Evolutionary conservation across 1,140 invertebrate species (phyloP).

Genomic region (Diplogasteroides magnus): DNA sequence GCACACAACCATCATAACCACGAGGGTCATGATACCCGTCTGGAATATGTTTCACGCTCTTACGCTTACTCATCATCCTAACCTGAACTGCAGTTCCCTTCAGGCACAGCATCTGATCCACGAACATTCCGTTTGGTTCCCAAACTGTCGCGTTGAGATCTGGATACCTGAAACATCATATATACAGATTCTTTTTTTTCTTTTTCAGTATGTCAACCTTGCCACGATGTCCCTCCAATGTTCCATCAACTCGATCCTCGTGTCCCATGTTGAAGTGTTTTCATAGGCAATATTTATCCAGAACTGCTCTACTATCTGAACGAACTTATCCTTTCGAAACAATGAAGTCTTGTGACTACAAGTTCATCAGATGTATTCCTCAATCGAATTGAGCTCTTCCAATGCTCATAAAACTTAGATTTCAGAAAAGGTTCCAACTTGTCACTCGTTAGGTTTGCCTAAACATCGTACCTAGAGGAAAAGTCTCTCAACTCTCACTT

Average conservation of each 20-base stretch:
- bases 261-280: constrained; percentile 43
- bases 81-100: constrained; percentile 42
- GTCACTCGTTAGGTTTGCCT: not conserved
- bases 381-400: not conserved
- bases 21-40: constrained; percentile 56
- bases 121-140: constrained; percentile 52
- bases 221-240: constrained; percentile 43
- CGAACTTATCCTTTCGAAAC: constrained; percentile 10
- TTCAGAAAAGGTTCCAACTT: constrained; percentile 32
- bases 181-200: too few relatives aligned
- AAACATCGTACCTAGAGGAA: too few relatives aligned
- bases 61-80: not conserved
- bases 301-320: constrained; percentile 31
- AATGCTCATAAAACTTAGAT: constrained; percentile 41
- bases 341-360: constrained; percentile 2
- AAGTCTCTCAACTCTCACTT: too few relatives aligned
- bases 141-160: constrained; percentile 51
- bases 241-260: constrained; percentile 48
- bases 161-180: constrained; percentile 20
- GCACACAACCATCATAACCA: constrained; percentile 57
- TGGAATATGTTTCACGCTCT: too few relatives aligned
- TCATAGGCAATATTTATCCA: constrained; percentile 48
- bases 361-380: not conserved
- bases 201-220: too few relatives aligned
- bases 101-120: constrained; percentile 52